Conservation (phyloP, 2,797 vertebrate genomes). For the Melanotaenia parkinsoni region DNA sequence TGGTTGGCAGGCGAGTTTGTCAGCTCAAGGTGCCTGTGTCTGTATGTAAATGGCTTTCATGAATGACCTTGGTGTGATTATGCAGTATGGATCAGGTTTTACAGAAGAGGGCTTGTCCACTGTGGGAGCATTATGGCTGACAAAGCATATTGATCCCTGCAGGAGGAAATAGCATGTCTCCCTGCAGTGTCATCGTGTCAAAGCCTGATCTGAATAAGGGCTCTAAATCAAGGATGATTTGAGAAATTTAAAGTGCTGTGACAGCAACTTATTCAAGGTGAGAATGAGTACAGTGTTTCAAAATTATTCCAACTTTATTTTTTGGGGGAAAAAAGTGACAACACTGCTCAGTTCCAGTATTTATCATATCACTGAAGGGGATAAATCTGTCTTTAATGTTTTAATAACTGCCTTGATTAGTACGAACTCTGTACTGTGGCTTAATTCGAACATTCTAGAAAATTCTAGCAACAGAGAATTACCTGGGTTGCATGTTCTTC, state of each 20-base stretch:
- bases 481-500: no score
- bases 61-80: slow-evolving; percentile 73
- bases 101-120: slow-evolving; percentile 49
- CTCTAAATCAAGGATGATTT: slow-evolving; percentile 25
- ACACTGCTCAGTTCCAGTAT: no score
- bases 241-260: slow-evolving; percentile 4
- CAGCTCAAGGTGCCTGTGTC: slow-evolving; percentile 67
- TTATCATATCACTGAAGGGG: no score
- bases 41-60: slow-evolving; percentile 63
- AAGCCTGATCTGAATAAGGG: slow-evolving; percentile 25
- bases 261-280: slow-evolving; percentile 4
- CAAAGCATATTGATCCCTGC: slow-evolving; percentile 67
- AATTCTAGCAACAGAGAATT: no score
- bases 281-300: no score
- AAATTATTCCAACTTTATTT: no score
- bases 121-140: slow-evolving; percentile 62
- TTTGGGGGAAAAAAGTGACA: no score
- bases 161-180: slow-evolving; percentile 63
- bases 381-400: no score
- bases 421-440: no score
- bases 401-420: no score
- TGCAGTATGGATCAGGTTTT: slow-evolving; percentile 71
- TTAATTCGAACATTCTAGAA: no score
- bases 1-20: slow-evolving; percentile 58
- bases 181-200: slow-evolving; percentile 61